Base-by-base conservation (phyloP, 1,140 invertebrate genomes). In the Drosophila sp. region DNA sequence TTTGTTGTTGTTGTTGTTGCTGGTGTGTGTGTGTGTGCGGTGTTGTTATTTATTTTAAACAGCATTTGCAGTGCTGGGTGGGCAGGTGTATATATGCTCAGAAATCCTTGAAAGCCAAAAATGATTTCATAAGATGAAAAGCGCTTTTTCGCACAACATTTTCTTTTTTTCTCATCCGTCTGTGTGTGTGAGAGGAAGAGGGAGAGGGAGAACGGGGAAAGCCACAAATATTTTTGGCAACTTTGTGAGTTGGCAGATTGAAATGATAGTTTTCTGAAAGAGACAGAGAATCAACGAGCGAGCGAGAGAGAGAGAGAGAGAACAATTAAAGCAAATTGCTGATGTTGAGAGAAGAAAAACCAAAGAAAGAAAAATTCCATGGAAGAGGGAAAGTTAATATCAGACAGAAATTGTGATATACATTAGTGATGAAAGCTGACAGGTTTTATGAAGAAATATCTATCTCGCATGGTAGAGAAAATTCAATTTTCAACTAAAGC, bases 41-140 rank as follows among this genome's bases (percentile, higher is more conserved):
- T 61, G 63, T 71, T 84, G 72, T 90, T 90, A 90, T 90, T 90
- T 90, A 83, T 90, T 86, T 90, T 90, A 90, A 90, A 82, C 72
- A 80, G 85, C 71, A 70, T 70, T 80, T 79, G 33, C 57, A 80
- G 66, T 29, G 40, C 57, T 55, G 67, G 50, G 56, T 63, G 57
- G 57, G 72, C 54, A 66, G 56, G 60, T 70, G 70, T 55, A 29
- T 23, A 68, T 61, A 55, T 32, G 68, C 67, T 77, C 69, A 73
- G 44, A 90, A 86, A 76, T 90, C 72, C 70, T 75, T 76, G 79
- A 73, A 77, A 86, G 60, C 70, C 72, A 74, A 64, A 80, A 80
- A 89, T 75, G 79, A 82, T 86, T 90, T 85, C 69, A 90, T 90
- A 90, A 80, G 81, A 90, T 90, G 76, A 86, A 86, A 82, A 86